Evolutionary conservation across 2,113 vertebrate genomes (phyloP), one percentile per base, ranked within the genome.

Genomic region (Atlantisia rogersi): DNA sequence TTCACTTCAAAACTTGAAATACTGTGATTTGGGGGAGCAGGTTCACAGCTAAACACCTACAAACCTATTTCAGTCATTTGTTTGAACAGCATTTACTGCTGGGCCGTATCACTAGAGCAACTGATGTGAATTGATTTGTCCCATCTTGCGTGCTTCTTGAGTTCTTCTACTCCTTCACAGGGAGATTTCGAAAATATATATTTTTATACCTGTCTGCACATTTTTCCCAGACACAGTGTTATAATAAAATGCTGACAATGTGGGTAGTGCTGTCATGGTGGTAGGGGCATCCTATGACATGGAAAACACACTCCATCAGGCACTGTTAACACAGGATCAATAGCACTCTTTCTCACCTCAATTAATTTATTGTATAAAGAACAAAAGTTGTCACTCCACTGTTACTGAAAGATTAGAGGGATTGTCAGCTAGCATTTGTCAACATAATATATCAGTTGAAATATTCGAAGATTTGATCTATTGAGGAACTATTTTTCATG

Each of bases 151-250:
- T 91, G 93, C 42, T 95, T 92, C 86, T 88, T 68, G 53, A 82
- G 46, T 74, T 94, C 86, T 81, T 93, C 62, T 91, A 77, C 70
- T 94, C 62, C 29, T 95, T 96, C 59, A 69, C 37, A 90, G 86
- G 81, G 63, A 90, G 58, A 58, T 96, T 96, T 91, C 71, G 50
- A 92, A 97, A 96, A 93, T 7, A 80, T 15, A 15, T 5, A 35
- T 46, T 76, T 94, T 83, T 70, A 74, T 11, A 76, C 4, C 8
- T 37, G 12, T 53, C 63, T 64, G 15, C 37, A 12, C 12, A 10
- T 71, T 90, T 86, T 53, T 11, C 15, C 31, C 32, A 90, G 25
- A 35, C 5, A 73, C 7, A 53, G 9, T 17, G 3, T 63, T 88
- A 15, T 70, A 62, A 81, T 1, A 63, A 25, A 63, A 24, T 12